These are phyloP conservation scores for Mesoligia furuncula DNA, from an alignment of 2,888 invertebrate species.

Conservation along the genomic window DNA sequence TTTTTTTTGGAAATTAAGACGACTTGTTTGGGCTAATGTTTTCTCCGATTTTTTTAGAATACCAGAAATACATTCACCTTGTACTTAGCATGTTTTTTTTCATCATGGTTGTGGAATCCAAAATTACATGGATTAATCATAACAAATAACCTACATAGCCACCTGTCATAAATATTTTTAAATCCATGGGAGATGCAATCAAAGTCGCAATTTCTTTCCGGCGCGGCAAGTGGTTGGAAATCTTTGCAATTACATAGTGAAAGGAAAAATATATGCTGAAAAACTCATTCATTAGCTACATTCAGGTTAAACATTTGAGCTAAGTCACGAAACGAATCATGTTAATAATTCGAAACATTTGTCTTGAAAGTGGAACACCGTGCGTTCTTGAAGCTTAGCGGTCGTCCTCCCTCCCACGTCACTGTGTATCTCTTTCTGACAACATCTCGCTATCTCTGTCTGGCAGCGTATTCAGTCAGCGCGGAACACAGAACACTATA, in stretches of 20 bases:
- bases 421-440: constrained; percentile 81
- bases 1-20: neutral
- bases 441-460: constrained; percentile 83
- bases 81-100: neutral
- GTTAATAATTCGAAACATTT: constrained; percentile 61
- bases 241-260: neutral
- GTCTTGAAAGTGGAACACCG: constrained; percentile 78
- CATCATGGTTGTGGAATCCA: neutral
- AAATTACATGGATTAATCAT: neutral
- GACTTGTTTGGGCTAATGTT: neutral
- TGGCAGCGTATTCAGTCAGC: constrained; percentile 83
- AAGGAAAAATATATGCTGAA: constrained; percentile 12
- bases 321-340: constrained; percentile 53
- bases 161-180: neutral
- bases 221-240: neutral
- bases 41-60: neutral
- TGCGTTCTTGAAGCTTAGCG: constrained; percentile 85
- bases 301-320: constrained; percentile 39
- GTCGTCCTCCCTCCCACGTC: constrained; percentile 86
- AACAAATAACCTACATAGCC: neutral
- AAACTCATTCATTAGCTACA: constrained; percentile 22
- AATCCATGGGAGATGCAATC: neutral
- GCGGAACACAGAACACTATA: too few relatives aligned
- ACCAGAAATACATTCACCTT: neutral
- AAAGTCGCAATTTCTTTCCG: neutral